These are phyloP conservation scores for Neocrepidodera transversa DNA, from an alignment of 2,888 invertebrate species.

Conservation along the genomic window DNA sequence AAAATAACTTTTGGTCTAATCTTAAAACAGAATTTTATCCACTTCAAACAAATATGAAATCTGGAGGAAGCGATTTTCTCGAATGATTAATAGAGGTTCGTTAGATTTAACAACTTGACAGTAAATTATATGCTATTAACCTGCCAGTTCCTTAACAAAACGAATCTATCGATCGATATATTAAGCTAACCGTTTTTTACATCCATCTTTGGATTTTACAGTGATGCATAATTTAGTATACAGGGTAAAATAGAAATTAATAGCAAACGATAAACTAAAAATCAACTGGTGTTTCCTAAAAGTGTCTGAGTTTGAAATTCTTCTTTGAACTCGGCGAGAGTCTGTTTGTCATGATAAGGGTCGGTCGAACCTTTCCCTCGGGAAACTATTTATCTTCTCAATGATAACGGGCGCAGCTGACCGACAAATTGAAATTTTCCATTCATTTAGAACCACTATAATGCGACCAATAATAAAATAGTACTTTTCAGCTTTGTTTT, in stretches of 20 bases:
- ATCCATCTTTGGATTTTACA: no score
- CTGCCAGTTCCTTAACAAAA: conserved; percentile 7
- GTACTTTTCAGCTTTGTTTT: no score
- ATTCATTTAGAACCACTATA: conserved; percentile 7
- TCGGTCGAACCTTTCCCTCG: not conserved
- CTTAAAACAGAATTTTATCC: conserved; percentile 21
- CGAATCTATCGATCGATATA: conserved; percentile 8
- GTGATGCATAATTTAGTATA: no score
- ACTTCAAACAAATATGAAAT: conserved; percentile 26
- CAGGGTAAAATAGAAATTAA: no score
- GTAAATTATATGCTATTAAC: conserved; percentile 23
- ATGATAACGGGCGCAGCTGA: not conserved
- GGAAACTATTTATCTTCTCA: conserved; percentile 1
- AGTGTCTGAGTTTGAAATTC: no score
- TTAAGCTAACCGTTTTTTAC: no score
- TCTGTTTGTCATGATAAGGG: no score
- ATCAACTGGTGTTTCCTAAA: no score
- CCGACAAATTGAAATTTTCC: conserved; percentile 1
- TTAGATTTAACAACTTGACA: conserved; percentile 21
- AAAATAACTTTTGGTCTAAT: conserved; percentile 19
- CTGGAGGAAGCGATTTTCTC: conserved; percentile 17
- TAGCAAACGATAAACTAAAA: no score
- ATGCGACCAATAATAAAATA: no score
- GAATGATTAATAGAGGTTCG: conserved; percentile 22
- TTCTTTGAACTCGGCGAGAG: no score